phyloP scores from a whole-genome alignment of 2,888 invertebrate species.

The Lasioglossum vierecki region DNA sequence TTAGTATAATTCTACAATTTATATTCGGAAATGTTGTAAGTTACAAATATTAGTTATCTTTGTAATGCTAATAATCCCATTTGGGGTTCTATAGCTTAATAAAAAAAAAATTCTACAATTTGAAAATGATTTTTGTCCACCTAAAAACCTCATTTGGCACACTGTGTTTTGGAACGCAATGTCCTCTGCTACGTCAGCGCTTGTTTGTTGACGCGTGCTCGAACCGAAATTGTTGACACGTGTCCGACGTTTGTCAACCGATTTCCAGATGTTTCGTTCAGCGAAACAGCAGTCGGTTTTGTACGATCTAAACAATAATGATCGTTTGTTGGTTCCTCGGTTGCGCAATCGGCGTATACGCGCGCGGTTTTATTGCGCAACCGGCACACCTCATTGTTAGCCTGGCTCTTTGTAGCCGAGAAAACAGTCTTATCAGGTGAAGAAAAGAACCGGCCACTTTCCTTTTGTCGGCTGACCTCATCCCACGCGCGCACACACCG shows the following conservation, averaged over 20 bases:
- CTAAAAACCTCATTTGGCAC: too few species aligned
- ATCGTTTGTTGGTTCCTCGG: neutral
- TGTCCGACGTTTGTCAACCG: constrained; percentile 29
- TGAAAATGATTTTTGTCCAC: too few species aligned
- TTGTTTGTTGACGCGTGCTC: constrained; percentile 1
- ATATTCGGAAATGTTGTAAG: too few species aligned
- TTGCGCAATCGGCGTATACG: constrained; percentile 45
- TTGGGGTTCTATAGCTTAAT: too few species aligned
- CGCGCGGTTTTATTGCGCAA: constrained; percentile 44
- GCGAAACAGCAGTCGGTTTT: neutral
- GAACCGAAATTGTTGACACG: constrained; percentile 19
- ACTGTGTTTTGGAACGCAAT: neutral
- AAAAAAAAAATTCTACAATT: too few species aligned
- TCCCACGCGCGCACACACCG: constrained; percentile 28
- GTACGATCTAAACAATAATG: constrained; percentile 14
- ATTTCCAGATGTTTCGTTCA: constrained; percentile 6
- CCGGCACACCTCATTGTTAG: constrained; percentile 48
- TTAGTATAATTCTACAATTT: too few species aligned
- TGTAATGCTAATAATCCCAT: too few species aligned
- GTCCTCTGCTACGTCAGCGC: constrained; percentile 43
- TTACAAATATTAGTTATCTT: too few species aligned
- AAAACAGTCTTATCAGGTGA: constrained; percentile 56
- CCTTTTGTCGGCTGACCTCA: constrained; percentile 49
- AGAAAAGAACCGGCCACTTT: constrained; percentile 46
- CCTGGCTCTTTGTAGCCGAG: constrained; percentile 39